phyloP scores from a whole-genome alignment of 2,797 vertebrate genomes.

The Amphiprion clarkii region DNA sequence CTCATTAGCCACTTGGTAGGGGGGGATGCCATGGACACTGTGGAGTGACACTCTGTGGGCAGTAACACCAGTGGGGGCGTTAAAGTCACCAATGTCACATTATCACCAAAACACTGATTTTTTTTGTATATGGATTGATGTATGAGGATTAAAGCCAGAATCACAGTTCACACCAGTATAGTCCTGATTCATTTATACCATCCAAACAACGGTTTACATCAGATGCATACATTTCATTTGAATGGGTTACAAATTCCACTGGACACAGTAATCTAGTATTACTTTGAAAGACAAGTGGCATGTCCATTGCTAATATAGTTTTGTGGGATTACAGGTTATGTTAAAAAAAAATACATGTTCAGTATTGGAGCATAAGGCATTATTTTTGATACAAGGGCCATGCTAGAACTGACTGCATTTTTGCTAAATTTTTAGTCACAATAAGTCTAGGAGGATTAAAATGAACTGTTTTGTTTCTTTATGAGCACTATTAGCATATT shows the following conservation, averaged over 20 bases:
- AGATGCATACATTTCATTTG: background rate
- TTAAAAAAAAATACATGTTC: too few species aligned
- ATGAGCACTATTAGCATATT: too few species aligned
- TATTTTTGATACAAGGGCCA: too few species aligned
- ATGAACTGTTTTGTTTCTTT: too few species aligned
- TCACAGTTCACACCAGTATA: background rate
- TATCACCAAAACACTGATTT: constrained; percentile 21
- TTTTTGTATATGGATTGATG: constrained; percentile 1
- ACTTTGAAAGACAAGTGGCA: too few species aligned
- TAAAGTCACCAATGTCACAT: constrained; percentile 38
- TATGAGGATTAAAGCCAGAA: constrained; percentile 18
- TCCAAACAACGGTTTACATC: background rate
- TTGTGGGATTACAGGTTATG: too few species aligned
- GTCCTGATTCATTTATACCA: constrained; percentile 30
- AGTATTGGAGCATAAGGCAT: too few species aligned
- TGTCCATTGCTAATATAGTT: too few species aligned
- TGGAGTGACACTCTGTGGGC: constrained; percentile 68
- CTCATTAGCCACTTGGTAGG: constrained; percentile 80
- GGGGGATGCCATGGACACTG: constrained; percentile 46
- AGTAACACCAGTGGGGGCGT: constrained; percentile 49
- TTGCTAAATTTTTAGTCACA: too few species aligned
- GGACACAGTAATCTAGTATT: too few species aligned
- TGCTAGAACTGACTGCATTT: too few species aligned
- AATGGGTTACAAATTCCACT: background rate
- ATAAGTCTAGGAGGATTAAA: too few species aligned